Conservation (phyloP, 1,140 invertebrate genomes). For the Oppia nitens region DNA sequence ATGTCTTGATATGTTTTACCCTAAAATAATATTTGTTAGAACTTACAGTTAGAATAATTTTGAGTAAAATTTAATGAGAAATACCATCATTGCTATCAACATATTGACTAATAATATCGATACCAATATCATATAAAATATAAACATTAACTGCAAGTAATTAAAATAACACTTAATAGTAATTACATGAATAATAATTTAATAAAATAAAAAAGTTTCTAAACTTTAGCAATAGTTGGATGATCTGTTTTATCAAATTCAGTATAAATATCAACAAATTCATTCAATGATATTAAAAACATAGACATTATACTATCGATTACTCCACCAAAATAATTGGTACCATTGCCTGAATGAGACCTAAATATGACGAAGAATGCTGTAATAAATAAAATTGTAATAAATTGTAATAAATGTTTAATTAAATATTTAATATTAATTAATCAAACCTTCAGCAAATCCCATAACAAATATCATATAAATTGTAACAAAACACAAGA, state of each 20-base stretch:
- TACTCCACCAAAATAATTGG: slow-evolving; percentile 36
- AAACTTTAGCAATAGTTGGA: slow-evolving; percentile 71
- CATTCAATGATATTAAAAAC: slow-evolving; percentile 93
- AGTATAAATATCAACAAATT: slow-evolving; percentile 82
- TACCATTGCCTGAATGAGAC: slow-evolving; percentile 36
- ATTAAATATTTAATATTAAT: background rate
- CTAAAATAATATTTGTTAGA: too few species aligned
- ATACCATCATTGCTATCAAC: slow-evolving; percentile 99
- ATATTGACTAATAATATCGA: slow-evolving; percentile 90
- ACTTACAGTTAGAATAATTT: too few species aligned
- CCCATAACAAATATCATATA: slow-evolving; percentile 93
- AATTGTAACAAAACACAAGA: slow-evolving; percentile 84
- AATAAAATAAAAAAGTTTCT: slow-evolving; percentile 8
- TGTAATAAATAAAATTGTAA: slow-evolving; percentile 29
- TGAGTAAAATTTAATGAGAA: too few species aligned
- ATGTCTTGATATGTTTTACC: slow-evolving; percentile 93
- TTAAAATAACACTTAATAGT: slow-evolving; percentile 26
- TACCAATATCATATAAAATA: slow-evolving; percentile 90
- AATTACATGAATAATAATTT: slow-evolving; percentile 29
- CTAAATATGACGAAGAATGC: slow-evolving; percentile 82
- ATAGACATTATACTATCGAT: slow-evolving; percentile 87
- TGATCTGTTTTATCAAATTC: slow-evolving; percentile 74
- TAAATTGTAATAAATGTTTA: background rate
- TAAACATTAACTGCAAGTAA: slow-evolving; percentile 46
- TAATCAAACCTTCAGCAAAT: slow-evolving; percentile 68